Conservation (phyloP, 2,888 invertebrate genomes). For the Horisme vitalbata region DNA sequence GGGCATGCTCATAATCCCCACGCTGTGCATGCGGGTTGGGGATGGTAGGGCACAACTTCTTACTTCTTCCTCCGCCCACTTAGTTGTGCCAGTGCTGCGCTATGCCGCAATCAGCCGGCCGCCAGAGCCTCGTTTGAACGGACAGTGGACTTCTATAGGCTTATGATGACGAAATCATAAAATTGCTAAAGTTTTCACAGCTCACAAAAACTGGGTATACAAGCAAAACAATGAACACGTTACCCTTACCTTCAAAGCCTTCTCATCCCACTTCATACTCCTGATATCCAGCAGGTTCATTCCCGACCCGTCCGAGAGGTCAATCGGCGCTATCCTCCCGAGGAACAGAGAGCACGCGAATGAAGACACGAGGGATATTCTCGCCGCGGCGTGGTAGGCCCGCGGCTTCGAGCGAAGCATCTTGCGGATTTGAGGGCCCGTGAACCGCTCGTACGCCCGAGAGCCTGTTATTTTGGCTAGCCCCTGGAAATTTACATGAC, state of each 20-base stretch:
- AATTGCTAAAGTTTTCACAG: no score
- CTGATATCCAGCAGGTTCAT: slow-evolving; percentile 97
- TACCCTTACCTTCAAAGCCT: slow-evolving; percentile 87
- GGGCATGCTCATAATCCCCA: no score
- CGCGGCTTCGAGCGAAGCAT: slow-evolving; percentile 86
- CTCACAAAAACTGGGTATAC: no score
- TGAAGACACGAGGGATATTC: slow-evolving; percentile 96
- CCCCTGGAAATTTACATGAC: slow-evolving; percentile 65
- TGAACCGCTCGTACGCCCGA: slow-evolving; percentile 94
- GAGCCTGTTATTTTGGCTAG: slow-evolving; percentile 93
- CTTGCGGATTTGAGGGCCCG: slow-evolving; percentile 97
- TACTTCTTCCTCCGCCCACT: no score
- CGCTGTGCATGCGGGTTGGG: no score
- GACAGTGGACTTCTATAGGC: no score
- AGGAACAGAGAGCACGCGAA: slow-evolving; percentile 94
- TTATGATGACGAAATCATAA: no score
- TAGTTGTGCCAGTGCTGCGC: no score
- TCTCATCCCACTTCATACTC: slow-evolving; percentile 88
- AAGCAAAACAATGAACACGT: no score
- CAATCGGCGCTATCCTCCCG: slow-evolving; percentile 94
- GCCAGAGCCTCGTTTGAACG: no score
- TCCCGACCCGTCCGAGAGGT: slow-evolving; percentile 96
- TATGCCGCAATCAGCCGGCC: no score
- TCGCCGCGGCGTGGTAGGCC: slow-evolving; percentile 84
- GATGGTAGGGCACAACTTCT: no score